phyloP scores from a whole-genome alignment of 1,140 invertebrate species.

The Lasioglossum albipes region DNA sequence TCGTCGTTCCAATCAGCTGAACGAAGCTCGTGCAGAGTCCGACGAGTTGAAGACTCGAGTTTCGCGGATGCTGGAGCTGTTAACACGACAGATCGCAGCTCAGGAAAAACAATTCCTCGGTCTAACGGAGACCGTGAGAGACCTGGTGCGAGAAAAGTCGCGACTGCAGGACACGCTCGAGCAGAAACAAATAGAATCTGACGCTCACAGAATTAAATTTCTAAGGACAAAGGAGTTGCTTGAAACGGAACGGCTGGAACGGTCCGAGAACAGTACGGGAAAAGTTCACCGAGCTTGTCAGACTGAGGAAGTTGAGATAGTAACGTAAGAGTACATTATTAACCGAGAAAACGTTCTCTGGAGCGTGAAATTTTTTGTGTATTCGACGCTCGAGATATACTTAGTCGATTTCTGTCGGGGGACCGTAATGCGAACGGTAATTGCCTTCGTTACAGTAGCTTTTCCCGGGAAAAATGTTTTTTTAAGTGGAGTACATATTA shows the following conservation, averaged over 20 bases:
- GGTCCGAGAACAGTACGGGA: conserved; percentile 49
- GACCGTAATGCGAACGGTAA: too few species aligned
- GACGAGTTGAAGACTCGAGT: conserved; percentile 62
- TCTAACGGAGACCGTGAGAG: conserved; percentile 62
- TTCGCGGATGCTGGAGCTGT: conserved; percentile 59
- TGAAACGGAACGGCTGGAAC: conserved; percentile 61
- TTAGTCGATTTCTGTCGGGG: too few species aligned
- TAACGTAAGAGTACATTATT: conserved; percentile 10
- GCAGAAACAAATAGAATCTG: conserved; percentile 52
- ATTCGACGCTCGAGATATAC: background rate
- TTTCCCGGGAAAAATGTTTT: too few species aligned
- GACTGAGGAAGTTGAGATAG: conserved; percentile 24
- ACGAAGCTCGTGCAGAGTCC: conserved; percentile 41
- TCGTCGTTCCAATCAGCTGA: conserved; percentile 53
- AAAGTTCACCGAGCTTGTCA: conserved; percentile 61
- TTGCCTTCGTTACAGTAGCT: too few species aligned
- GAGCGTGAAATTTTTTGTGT: background rate
- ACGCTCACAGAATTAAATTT: conserved; percentile 45
- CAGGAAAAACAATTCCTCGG: conserved; percentile 68
- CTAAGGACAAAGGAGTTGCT: conserved; percentile 55
- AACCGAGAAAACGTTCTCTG: too few species aligned
- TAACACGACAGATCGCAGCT: conserved; percentile 61
- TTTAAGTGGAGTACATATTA: too few species aligned
- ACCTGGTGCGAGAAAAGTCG: conserved; percentile 66
- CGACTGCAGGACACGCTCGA: conserved; percentile 61